Base-by-base conservation (phyloP, 2,797 vertebrate species). In the Artibeus jamaicensis region DNA sequence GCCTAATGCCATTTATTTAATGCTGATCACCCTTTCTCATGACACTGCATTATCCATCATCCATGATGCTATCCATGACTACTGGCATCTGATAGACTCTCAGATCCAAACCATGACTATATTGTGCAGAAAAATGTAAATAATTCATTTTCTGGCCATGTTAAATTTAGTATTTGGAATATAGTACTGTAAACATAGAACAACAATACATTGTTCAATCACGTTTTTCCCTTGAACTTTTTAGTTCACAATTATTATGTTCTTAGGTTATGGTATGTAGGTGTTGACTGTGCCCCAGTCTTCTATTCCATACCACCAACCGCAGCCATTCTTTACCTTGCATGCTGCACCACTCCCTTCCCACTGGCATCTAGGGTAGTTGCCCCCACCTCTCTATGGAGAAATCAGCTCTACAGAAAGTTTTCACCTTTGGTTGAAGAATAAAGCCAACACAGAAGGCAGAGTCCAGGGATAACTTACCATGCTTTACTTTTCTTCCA, bases 141-240 rank as follows among this genome's bases (percentile, higher is more conserved):
- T 68, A 55, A 82, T 86, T 86, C 4, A 9, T 48, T 86, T 71
- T 86, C 37, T 70, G 22, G 6, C 55, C 44, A 70, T 37, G 37
- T 70, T 62, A 71, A 53, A 59, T 70, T 92, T 86, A 55, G 6
- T 42, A 2, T 94, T 83, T 71, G 39, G 10, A 89, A 62, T 50
- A 21, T 18, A 81, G 62, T 29, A 42, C 44, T 86, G 3, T 55
- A 89, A 74, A 65, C 3, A 34, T 8, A 70, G 34, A 86, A 67
- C 6, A 70, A 65, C 14, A 70, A 59, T 2, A 26, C 15, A 19
- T 34, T 55, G 5, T 82, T 94, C 44, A 76, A n/a, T 15, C 16
- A 26, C 55, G 5, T 71, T 57, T 53, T 76, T 50, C 86, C 26
- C 65, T 39, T 39, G 21, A 73, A 71, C 3, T 67, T 21, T 55